A percentile compares a stretch with the other conserved stretches of the same genome.
Evolutionary conservation across 2,888 invertebrate species (phyloP).

Genomic region (Zeuzera pyrina): DNA sequence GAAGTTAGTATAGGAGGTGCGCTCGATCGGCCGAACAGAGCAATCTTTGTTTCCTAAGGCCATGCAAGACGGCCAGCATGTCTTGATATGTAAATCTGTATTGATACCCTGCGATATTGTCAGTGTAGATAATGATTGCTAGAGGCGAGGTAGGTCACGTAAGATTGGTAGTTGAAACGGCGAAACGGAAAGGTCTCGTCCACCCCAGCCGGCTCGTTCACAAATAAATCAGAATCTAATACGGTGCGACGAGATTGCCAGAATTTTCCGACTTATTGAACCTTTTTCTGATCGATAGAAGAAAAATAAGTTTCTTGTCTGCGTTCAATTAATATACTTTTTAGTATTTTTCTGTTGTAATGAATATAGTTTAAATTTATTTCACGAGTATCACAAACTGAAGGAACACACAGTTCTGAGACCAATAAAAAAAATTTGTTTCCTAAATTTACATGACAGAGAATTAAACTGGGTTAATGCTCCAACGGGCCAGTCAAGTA

Average conservation of each 20-base stretch:
- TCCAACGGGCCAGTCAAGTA: too few species aligned
- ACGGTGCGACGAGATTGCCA: conserved; percentile 56
- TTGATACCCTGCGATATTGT: conserved; percentile 18
- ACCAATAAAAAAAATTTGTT: too few species aligned
- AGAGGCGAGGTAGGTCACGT: conserved; percentile 30
- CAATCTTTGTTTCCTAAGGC: conserved; percentile 69
- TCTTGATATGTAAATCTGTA: conserved; percentile 36
- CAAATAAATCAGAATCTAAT: conserved; percentile 68
- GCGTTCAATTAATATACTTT: too few species aligned
- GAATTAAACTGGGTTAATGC: too few species aligned
- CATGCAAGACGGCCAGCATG: conserved; percentile 43
- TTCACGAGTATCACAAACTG: too few species aligned
- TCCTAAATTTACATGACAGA: too few species aligned
- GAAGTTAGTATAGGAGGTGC: conserved; percentile 66
- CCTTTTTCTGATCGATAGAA: conserved; percentile 23
- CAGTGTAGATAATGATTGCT: conserved; percentile 9
- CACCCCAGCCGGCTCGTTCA: conserved; percentile 47
- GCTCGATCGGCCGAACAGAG: conserved; percentile 63
- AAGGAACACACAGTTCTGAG: too few species aligned
- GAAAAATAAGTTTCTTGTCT: background rate
- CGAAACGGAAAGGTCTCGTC: conserved; percentile 45
- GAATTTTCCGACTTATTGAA: conserved; percentile 61
- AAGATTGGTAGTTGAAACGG: conserved; percentile 29
- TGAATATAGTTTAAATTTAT: too few species aligned
- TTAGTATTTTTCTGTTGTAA: too few species aligned